These are phyloP conservation scores for Lamellibrachia satsuma DNA, from an alignment of 2,888 invertebrate species.

Conservation along the genomic window DNA sequence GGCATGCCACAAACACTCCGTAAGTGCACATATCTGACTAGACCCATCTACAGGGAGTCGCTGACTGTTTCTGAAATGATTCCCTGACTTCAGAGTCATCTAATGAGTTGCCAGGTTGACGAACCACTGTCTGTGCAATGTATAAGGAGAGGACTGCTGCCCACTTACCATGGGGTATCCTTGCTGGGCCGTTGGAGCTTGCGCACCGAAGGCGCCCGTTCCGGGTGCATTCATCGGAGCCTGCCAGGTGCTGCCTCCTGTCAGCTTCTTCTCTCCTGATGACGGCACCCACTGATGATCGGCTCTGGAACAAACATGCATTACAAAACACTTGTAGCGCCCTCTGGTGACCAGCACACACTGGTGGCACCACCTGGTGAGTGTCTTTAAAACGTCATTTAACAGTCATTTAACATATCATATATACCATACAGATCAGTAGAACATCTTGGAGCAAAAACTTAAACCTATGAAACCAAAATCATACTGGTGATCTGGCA, in stretches of 20 bases:
- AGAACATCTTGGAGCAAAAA: too few relatives aligned
- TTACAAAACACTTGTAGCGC: not conserved
- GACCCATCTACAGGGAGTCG: not conserved
- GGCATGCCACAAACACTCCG: not conserved
- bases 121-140: not conserved
- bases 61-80: not conserved
- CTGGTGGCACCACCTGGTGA: too few relatives aligned
- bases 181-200: not conserved
- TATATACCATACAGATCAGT: too few relatives aligned
- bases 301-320: conserved; percentile 42
- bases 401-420: too few relatives aligned
- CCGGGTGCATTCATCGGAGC: not conserved
- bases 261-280: conserved; percentile 59
- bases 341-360: too few relatives aligned
- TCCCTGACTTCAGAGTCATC: not conserved
- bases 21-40: not conserved
- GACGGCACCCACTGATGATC: conserved; percentile 60
- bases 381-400: too few relatives aligned
- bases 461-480: too few relatives aligned
- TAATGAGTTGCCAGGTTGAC: not conserved
- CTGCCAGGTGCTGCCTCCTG: conserved; percentile 48
- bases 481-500: not conserved
- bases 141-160: not conserved
- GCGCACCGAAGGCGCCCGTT: not conserved
- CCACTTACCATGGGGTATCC: not conserved